Percentiles rank a stretch among this genome's conserved stretches.
Evolutionary conservation across 2,888 invertebrate genomes (phyloP).

Genomic region (Acleris holmiana): DNA sequence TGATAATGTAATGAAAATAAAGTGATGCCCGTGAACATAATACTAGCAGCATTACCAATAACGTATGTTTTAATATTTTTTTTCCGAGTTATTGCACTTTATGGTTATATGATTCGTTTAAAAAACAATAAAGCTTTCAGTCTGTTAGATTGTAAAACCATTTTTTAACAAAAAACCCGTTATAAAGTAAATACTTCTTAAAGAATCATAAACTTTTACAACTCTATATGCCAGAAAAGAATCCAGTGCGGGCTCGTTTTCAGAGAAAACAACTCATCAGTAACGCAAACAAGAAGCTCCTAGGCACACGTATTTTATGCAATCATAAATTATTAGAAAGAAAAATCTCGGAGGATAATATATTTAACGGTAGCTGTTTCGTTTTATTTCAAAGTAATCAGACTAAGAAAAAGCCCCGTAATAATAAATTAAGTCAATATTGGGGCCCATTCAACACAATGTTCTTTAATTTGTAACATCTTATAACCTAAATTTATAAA

Average conservation of each 20-base stretch:
- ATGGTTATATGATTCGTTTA: too few species aligned
- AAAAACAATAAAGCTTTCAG: too few species aligned
- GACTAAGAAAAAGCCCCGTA: neutral
- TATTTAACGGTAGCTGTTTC: neutral
- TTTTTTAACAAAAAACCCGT: neutral
- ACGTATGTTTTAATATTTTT: too few species aligned
- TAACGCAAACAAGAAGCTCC: conserved; percentile 21
- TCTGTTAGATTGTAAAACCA: too few species aligned
- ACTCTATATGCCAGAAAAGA: conserved; percentile 7
- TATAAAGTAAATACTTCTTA: neutral
- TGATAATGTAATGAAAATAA: too few species aligned
- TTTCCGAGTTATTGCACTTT: too few species aligned
- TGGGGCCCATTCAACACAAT: too few species aligned
- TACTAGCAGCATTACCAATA: too few species aligned
- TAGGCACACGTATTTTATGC: conserved; percentile 5
- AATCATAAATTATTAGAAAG: neutral
- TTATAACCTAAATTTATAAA: too few species aligned
- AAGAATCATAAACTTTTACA: conserved; percentile 3
- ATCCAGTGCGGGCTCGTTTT: conserved; percentile 25
- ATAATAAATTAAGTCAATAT: too few species aligned
- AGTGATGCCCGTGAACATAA: too few species aligned
- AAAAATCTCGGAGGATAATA: neutral
- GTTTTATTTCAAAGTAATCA: neutral
- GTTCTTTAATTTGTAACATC: too few species aligned
- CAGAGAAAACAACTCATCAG: conserved; percentile 35